Evolutionary conservation across 2,113 vertebrate species (phyloP).

Genomic region (Paratilapia polleni): DNA sequence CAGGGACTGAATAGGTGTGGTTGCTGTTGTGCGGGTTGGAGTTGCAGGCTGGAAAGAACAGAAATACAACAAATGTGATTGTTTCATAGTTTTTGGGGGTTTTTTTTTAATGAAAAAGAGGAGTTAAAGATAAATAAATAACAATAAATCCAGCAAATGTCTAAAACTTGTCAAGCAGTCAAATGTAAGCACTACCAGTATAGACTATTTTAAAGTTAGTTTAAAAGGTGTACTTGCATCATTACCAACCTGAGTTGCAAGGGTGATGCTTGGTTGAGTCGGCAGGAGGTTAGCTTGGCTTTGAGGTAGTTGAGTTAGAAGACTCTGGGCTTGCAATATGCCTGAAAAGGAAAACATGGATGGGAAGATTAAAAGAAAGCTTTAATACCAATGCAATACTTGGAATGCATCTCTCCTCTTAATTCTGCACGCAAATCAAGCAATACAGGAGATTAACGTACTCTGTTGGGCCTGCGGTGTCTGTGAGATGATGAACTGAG

Average conservation of each 20-base stretch:
- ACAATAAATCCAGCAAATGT: not conserved
- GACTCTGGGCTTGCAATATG: constrained; percentile 96
- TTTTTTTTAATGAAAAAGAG: too few relatives aligned
- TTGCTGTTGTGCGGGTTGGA: constrained; percentile 96
- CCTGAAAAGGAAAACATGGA: constrained; percentile 73
- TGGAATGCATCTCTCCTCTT: not conserved
- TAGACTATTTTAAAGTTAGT: not conserved
- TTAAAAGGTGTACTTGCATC: not conserved
- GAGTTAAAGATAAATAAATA: not conserved
- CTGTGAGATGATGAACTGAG: constrained; percentile 99
- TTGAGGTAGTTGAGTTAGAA: constrained; percentile 99
- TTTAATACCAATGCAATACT: not conserved
- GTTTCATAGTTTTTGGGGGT: too few relatives aligned
- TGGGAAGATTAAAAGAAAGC: not conserved
- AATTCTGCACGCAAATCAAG: not conserved
- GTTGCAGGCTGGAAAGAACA: constrained; percentile 89
- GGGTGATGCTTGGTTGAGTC: constrained; percentile 97
- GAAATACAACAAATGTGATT: not conserved
- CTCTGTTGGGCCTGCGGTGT: constrained; percentile 95
- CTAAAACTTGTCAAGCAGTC: not conserved
- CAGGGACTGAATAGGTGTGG: constrained; percentile 92
- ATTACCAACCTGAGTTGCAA: constrained; percentile 91
- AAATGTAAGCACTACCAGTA: not conserved
- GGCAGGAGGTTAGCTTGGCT: constrained; percentile 99
- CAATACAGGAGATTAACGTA: constrained; percentile 62